A percentile compares a stretch with the other conserved stretches of the same genome.
phyloP scores from a whole-genome alignment of 2,888 invertebrate species.

The Apamea anceps region DNA sequence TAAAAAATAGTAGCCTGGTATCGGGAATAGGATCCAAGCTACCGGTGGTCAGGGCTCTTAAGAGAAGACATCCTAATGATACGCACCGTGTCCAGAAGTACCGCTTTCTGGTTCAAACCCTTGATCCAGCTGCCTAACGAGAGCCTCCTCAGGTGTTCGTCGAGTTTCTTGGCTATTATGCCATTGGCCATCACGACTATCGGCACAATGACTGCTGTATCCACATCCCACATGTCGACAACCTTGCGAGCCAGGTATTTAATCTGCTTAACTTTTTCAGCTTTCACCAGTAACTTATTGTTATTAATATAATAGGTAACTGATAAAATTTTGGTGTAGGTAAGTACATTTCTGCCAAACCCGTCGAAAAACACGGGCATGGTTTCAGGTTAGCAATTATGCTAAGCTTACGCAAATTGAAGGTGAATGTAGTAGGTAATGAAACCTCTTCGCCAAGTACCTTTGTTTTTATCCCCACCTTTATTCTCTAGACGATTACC shows the following conservation, averaged over 20 bases:
- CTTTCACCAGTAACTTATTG: neutral
- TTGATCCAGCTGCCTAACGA: neutral
- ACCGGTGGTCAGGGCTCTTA: neutral
- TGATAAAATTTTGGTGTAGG: no score
- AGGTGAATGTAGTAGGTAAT: neutral
- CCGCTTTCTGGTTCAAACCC: neutral
- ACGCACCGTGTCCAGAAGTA: neutral
- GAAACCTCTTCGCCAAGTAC: slow-evolving; percentile 21
- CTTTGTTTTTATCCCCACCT: slow-evolving; percentile 32
- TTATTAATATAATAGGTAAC: neutral
- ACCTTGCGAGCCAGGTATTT: neutral
- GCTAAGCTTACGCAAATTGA: neutral
- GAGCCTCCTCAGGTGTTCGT: neutral
- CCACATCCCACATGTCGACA: neutral
- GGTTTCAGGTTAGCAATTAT: neutral
- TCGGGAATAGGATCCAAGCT: neutral
- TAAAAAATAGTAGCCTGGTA: neutral
- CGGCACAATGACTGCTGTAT: neutral
- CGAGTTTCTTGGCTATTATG: neutral
- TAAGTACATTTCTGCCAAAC: neutral
- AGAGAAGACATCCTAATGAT: neutral
- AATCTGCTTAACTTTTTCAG: neutral
- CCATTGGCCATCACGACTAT: neutral
- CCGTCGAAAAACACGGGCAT: neutral
- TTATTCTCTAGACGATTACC: slow-evolving; percentile 32